Conservation (phyloP, 2,113 vertebrate genomes). For the Struthio camelus region DNA sequence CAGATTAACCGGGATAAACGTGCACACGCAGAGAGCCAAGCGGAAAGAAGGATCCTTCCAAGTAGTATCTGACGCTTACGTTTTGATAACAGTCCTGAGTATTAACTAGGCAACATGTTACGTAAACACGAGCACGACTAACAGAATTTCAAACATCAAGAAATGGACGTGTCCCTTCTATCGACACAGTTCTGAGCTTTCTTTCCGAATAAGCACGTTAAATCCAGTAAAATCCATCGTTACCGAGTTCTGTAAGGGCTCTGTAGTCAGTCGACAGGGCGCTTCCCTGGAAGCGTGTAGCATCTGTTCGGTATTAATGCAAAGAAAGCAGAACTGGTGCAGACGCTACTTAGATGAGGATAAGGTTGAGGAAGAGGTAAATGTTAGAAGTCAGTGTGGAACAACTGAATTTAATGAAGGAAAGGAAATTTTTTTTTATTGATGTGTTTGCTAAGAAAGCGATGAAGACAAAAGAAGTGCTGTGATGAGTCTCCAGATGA, state of each 20-base stretch:
- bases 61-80: fast-evolving
- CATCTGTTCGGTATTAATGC: neutral
- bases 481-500: too few relatives aligned
- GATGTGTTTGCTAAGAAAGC: neutral
- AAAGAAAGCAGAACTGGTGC: neutral
- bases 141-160: neutral
- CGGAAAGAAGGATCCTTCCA: neutral
- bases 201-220: neutral
- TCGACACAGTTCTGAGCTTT: neutral
- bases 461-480: neutral
- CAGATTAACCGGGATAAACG: too few relatives aligned
- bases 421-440: neutral
- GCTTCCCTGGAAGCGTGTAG: neutral
- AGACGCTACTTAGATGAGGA: fast-evolving
- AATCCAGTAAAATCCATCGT: neutral
- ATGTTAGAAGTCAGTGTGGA: fast-evolving
- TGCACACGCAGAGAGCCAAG: fast-evolving
- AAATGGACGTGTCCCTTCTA: fast-evolving
- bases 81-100: fast-evolving
- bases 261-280: too few relatives aligned
- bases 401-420: neutral
- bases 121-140: fast-evolving
- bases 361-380: neutral
- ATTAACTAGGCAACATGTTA: fast-evolving
- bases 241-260: neutral